Conservation (phyloP, 1,140 invertebrate genomes). For the Sarcophaga peregrina region DNA sequence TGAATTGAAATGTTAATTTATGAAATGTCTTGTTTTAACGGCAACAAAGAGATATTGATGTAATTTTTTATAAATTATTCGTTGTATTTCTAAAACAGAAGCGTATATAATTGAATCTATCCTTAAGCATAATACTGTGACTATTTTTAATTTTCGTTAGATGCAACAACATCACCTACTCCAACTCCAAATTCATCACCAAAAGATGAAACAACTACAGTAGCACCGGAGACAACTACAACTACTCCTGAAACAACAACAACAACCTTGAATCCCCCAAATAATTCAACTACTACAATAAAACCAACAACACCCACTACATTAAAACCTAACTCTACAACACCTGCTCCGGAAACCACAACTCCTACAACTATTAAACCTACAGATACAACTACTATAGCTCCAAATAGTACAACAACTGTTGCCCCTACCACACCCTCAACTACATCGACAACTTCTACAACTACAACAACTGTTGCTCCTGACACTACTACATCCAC, state of each 20-base stretch:
- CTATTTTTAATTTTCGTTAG: background rate
- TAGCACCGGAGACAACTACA: background rate
- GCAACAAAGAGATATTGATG: too few species aligned
- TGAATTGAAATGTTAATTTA: too few species aligned
- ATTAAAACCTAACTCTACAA: background rate
- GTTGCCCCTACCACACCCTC: slow-evolving; percentile 40
- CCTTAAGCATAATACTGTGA: too few species aligned
- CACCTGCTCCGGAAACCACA: background rate
- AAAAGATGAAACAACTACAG: slow-evolving; percentile 8
- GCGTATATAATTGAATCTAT: too few species aligned
- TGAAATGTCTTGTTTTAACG: too few species aligned
- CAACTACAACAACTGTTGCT: slow-evolving; percentile 46
- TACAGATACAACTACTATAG: slow-evolving; percentile 34
- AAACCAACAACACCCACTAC: slow-evolving; percentile 11
- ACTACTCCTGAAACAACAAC: background rate
- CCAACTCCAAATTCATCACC: background rate
- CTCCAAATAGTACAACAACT: slow-evolving; percentile 39
- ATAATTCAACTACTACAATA: background rate
- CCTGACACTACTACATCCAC: slow-evolving; percentile 48
- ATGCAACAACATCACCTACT: background rate
- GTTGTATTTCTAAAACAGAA: too few species aligned
- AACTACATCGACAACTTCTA: slow-evolving; percentile 43
- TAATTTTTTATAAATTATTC: too few species aligned
- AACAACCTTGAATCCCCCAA: background rate
- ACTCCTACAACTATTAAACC: slow-evolving; percentile 1